Evolutionary conservation across 2,113 vertebrate species (phyloP), one percentile per base, ranked within the genome.

Genomic region (Hydrochoerus hydrochaeris): DNA sequence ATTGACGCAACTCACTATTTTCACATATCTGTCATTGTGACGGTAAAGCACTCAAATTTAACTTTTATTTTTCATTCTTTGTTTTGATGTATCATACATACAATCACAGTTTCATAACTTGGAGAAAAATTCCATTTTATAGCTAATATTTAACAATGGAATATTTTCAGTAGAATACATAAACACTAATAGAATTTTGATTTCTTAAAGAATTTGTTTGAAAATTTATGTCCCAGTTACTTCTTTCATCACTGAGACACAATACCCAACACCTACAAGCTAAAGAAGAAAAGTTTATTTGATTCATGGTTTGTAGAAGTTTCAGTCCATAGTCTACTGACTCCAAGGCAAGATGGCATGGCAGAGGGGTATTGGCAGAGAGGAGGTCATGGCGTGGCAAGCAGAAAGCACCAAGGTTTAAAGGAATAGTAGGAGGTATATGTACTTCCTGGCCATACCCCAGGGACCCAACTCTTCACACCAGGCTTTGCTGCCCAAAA

Each of bases 31-130:
- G 8, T 41, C 63, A 24, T 44, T 65, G 38, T 38, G 11, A 19
- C 77, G 3, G 28, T 57, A 69, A 94, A 85, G 30, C 57, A 78
- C 54, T 49, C 35, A 81, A 28, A n/a, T 83, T 54, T 73, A 9
- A 52, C 71, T 96, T 84, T 94, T 38, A 84, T 24, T 78, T 91
- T 92, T 60, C 52, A 73, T 89, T 82, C 82, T 58, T 54, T 86
- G n/a, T 81, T 95, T 69, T 58, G 28, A 95, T 81, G 57, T 0
- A 5, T 44, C 73, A 78, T 57, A 69, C 14, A 26, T 19, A 24
- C 41, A 91, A 35, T 62, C 35, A 84, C 35, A 46, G 30, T 84
- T 84, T 77, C 84, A 95, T 1, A 80, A 67, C 46, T 20, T 52
- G 60, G n/a, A 46, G 62, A 80, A 67, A 84, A 90, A 81, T 14